These are phyloP conservation scores for Stenodera caucasica DNA, from an alignment of 2,888 invertebrate species.

Conservation along the genomic window DNA sequence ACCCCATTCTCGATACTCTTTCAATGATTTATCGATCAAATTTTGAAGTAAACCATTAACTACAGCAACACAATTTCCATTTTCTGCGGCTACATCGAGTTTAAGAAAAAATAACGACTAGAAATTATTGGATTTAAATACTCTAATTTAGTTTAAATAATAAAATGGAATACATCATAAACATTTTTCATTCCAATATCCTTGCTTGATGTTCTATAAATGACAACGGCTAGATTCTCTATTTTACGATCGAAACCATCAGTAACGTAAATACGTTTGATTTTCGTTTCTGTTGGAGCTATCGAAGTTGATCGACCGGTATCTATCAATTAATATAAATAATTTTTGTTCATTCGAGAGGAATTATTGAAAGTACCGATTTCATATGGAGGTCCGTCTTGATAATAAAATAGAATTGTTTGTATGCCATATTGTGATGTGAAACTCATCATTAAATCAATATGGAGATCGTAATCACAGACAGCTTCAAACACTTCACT, in stretches of 20 bases:
- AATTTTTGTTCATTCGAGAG: neutral
- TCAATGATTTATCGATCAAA: conserved; percentile 56
- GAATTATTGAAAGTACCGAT: conserved; percentile 57
- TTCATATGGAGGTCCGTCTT: conserved; percentile 65
- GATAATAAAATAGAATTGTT: conserved; percentile 67
- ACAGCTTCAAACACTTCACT: conserved; percentile 70
- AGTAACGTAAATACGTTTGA: conserved; percentile 65
- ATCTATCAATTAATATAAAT: conserved; percentile 54
- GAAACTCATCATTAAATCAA: conserved; percentile 65
- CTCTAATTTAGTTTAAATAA: neutral
- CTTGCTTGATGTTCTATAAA: conserved; percentile 66
- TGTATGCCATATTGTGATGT: conserved; percentile 62
- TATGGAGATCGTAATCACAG: conserved; percentile 66
- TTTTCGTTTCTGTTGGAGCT: conserved; percentile 42
- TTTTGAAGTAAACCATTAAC: conserved; percentile 45
- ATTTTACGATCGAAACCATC: conserved; percentile 60
- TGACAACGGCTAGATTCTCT: conserved; percentile 67
- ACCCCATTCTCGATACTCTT: conserved; percentile 60
- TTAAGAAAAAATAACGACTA: conserved; percentile 48
- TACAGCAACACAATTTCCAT: conserved; percentile 44
- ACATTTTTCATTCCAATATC: conserved; percentile 67
- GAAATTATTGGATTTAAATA: conserved; percentile 25
- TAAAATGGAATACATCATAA: conserved; percentile 61
- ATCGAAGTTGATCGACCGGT: conserved; percentile 63
- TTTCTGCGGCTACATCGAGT: conserved; percentile 44